Evolutionary conservation across 2,113 vertebrate genomes (phyloP).

Genomic region (Oreochromis tanganicae): DNA sequence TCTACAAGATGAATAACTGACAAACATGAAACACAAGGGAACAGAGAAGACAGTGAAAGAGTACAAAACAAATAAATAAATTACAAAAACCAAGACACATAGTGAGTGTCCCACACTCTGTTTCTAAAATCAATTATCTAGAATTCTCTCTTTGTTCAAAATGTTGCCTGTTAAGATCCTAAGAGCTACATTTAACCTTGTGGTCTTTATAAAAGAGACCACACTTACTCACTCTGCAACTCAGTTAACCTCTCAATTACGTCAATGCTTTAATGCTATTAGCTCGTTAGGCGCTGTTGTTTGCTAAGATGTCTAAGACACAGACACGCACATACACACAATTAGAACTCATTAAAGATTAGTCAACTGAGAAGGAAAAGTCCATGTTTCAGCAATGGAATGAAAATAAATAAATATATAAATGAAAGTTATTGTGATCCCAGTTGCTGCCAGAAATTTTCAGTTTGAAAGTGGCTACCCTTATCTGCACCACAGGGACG

Average conservation of each 20-base stretch:
- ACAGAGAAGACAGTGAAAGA: not conserved
- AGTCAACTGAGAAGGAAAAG: not conserved
- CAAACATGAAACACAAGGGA: accelerated
- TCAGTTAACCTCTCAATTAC: not conserved
- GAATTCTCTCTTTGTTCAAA: not conserved
- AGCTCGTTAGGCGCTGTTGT: not conserved
- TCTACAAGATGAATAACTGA: not conserved
- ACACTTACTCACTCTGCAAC: not conserved
- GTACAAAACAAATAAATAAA: not conserved
- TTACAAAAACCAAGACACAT: not conserved
- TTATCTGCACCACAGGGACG: not conserved
- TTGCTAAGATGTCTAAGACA: not conserved
- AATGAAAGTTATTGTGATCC: not conserved
- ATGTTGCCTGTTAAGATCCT: not conserved
- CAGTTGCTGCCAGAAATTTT: not conserved
- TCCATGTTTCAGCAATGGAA: not conserved
- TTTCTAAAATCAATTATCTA: not conserved
- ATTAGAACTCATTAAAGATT: not conserved
- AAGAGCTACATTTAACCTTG: not conserved
- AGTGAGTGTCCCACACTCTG: not conserved
- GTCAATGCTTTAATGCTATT: not conserved
- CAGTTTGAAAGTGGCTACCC: not conserved
- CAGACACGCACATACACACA: not conserved
- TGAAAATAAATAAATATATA: not conserved
- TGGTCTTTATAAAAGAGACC: not conserved